Evolutionary conservation across 1,140 invertebrate genomes (phyloP).

Genomic region (Homarus americanus): DNA sequence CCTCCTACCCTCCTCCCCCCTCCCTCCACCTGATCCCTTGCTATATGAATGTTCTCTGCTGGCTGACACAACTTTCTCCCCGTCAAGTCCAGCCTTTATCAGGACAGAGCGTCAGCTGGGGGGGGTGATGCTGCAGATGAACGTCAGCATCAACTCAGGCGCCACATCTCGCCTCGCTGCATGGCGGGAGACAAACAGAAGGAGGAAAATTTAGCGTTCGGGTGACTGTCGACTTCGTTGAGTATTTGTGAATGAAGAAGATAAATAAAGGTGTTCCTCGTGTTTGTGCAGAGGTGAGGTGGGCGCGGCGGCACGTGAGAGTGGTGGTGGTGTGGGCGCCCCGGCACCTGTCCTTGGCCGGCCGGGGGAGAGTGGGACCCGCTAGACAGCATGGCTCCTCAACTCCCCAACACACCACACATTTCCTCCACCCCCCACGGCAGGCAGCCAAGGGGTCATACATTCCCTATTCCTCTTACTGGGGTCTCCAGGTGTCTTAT

Average conservation of each 20-base stretch:
- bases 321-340: background rate
- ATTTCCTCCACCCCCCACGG: background rate
- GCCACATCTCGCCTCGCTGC: background rate
- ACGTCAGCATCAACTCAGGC: background rate
- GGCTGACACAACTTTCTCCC: slow-evolving; percentile 7
- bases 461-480: background rate
- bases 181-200: background rate
- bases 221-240: background rate
- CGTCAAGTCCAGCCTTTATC: background rate
- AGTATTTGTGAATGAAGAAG: background rate
- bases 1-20: background rate
- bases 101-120: background rate
- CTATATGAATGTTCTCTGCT: background rate
- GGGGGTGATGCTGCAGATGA: background rate
- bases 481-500: background rate
- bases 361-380: background rate
- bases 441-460: background rate
- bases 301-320: background rate
- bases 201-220: background rate
- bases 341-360: slow-evolving; percentile 13
- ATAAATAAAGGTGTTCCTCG: background rate
- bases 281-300: background rate
- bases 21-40: background rate
- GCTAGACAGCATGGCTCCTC: slow-evolving; percentile 42
- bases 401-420: background rate